phyloP scores from a whole-genome alignment of 2,113 vertebrate species.

The Leptocoma aspasia region DNA sequence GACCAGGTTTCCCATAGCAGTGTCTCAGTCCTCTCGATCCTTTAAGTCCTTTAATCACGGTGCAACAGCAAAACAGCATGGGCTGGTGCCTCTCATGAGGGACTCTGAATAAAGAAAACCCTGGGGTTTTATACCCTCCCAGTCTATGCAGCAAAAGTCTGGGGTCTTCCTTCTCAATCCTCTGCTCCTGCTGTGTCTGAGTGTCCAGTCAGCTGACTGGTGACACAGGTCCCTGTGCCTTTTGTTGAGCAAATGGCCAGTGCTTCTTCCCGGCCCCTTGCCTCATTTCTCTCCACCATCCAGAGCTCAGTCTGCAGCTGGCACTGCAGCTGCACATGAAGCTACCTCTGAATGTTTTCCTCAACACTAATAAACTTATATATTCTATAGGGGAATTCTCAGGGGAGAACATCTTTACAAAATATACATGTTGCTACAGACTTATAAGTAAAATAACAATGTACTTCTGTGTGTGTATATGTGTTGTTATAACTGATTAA shows the following conservation, averaged over 20 bases:
- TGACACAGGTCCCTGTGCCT: neutral
- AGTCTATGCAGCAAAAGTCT: neutral
- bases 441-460: neutral
- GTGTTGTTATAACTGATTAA: neutral
- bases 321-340: neutral
- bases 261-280: fast-evolving
- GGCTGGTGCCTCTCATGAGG: neutral
- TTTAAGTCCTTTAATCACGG: fast-evolving
- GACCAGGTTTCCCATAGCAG: neutral
- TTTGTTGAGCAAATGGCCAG: neutral
- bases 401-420: neutral
- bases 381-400: neutral
- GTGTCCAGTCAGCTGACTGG: neutral
- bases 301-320: neutral
- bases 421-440: neutral
- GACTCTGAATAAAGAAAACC: neutral
- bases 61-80: neutral
- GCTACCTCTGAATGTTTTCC: neutral
- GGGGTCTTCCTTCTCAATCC: neutral
- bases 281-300: neutral
- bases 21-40: neutral
- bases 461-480: neutral
- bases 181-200: neutral
- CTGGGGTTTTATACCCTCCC: neutral
- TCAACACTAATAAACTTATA: fast-evolving